Evolutionary conservation across 1,140 invertebrate genomes (phyloP), one percentile per base, ranked within the genome.

Genomic region (Carcinoscorpius rotundicauda): DNA sequence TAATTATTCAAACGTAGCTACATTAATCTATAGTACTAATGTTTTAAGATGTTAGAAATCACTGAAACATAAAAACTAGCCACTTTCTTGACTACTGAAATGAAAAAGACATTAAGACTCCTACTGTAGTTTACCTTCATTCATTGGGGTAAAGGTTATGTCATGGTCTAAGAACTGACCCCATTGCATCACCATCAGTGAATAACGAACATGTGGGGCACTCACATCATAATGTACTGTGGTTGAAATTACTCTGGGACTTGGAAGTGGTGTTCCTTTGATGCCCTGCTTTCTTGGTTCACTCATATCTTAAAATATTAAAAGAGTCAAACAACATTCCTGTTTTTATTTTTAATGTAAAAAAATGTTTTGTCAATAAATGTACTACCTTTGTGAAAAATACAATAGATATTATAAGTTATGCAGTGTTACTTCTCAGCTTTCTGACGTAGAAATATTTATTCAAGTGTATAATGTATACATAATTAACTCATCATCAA

Each of bases 211-310:
- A 72, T 91, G 88, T 8, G 90, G 78, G 73, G 90, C 89, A 49
- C 87, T 90, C 51, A 94, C 90, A 72, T 96, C 92, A 0, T 89
- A 87, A 75, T 95, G 92, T 58, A 95, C 88, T 3, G 86, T 84
- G 0, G 88, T 87, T 1, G 91, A 94, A 10, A 96, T 83, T 0
- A 87, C 80, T 52, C 92, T 79, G 0, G 91, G 87, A 58, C 90
- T 90, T 1, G 91, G 91, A 3, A 95, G 75, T 1, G 82, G 81
- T 0, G 77, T 77, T 6, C 91, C 89, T 0, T 85, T 86, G 0
- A 89, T 84, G 0, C 88, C 87, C 4, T 81, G 83, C 1, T 81
- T 72, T 59, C 88, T 81, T 0, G 91, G 91, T 51, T 84, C 82
- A 1, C 88, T 91, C 62, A 93, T 85, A 71, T 82, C 82, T 84